Evolutionary conservation across 2,797 vertebrate species (phyloP).

Genomic region (Mustela erminea): DNA sequence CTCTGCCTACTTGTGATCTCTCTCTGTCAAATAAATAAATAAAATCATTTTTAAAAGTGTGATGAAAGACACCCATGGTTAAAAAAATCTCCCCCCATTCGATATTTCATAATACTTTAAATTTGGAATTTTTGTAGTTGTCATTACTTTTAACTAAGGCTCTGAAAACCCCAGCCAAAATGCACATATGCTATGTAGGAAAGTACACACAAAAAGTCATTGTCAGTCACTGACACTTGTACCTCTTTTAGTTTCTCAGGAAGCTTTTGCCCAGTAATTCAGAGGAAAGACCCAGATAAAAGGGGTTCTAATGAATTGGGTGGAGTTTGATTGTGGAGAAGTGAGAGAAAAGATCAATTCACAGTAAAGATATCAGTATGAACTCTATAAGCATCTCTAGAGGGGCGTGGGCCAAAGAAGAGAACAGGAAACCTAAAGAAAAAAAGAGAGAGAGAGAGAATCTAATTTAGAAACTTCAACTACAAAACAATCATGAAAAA

Average conservation of each 20-base stretch:
- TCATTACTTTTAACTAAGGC: not conserved
- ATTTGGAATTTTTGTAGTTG: not conserved
- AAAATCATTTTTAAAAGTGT: too few relatives aligned
- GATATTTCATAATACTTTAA: not conserved
- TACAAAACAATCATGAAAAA: too few relatives aligned
- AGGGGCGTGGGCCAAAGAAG: not conserved
- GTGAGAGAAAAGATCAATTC: not conserved
- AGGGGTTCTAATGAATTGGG: not conserved
- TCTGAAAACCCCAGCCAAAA: not conserved
- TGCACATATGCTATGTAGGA: not conserved
- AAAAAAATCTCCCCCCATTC: not conserved
- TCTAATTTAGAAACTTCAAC: not conserved
- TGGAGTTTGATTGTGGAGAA: not conserved
- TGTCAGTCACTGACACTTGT: not conserved
- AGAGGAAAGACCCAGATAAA: not conserved
- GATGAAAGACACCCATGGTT: not conserved
- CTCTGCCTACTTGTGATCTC: too few relatives aligned
- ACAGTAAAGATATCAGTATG: not conserved
- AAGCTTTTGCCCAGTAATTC: not conserved
- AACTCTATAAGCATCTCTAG: not conserved
- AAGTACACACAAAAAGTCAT: not conserved
- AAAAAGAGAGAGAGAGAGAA: not conserved
- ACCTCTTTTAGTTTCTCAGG: not conserved
- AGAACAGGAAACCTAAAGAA: not conserved
- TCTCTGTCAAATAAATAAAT: too few relatives aligned